Base-by-base conservation (phyloP, 2,797 vertebrate genomes). In the Hypotaenidia philippensis region DNA sequence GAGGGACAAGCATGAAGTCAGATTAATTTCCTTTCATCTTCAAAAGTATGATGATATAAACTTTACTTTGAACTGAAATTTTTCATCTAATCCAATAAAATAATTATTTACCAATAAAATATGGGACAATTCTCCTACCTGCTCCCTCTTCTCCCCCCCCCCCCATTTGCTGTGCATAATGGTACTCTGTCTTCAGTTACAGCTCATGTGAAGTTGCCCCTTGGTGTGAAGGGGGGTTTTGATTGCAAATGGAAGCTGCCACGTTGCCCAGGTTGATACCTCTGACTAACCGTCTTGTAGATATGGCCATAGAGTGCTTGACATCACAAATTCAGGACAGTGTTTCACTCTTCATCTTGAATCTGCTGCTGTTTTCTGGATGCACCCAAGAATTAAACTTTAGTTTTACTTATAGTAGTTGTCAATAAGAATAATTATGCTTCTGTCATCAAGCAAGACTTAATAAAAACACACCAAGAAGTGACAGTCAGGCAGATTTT, bases 21-120 rank as follows among this genome's bases (percentile, higher is more conserved):
- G 52, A 82, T 68, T 71, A 3, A 19, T 89, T 94, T 90, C 66
- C n/a, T 80, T 90, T 90, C 38, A 50, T 91, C 76, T 93, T 83
- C 66, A 87, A 68, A 92, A 83, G 75, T 45, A 71, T 19, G 27
- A 25, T 32, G 40, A 26, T 89, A 53, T 45, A 68, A 82, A 17
- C 75, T 77, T 93, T 56, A 90, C 63, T 77, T 85, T 93, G 66
- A 95, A 66, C 74, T 91, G 47, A 76, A 63, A 74, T 87, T 76
- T 83, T 40, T 76, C 66, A 83, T 83, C 63, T 82, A 60, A 59
- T 82, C 34, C 63, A 68, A 89, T 92, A 65, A 93, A 89, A 83
- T 66, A 59, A 56, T 87, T 85, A 84, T 91, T 89, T 96, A 56
- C 75, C 87, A 80, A 79, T 89, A 90, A 92, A 90, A 87, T n/a